Percentiles rank a stretch among this genome's conserved stretches.
These are phyloP conservation scores for Epistrophe grossulariae DNA, from an alignment of 2,888 invertebrate genomes.

Conservation along the genomic window DNA sequence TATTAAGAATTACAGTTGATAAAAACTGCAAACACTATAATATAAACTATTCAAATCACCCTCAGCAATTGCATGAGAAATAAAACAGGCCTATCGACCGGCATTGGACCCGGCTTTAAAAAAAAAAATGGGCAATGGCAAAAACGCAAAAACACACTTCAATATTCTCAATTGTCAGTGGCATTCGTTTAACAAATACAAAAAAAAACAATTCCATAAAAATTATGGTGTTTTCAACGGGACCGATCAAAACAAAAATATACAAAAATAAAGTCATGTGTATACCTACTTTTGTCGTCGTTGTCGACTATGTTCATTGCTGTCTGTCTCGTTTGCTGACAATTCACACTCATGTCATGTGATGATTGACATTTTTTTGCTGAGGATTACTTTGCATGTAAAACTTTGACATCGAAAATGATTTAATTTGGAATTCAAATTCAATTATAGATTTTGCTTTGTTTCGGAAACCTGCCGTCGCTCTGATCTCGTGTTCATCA, in stretches of 20 bases:
- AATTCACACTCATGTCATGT: conserved; percentile 24
- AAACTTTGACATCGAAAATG: conserved; percentile 20
- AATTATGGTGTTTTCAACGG: neutral
- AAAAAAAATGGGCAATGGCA: neutral
- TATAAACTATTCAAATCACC: conserved; percentile 12
- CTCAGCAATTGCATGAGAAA: conserved; percentile 2
- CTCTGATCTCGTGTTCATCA: neutral
- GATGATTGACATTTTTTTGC: conserved; percentile 17
- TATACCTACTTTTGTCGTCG: too few species aligned
- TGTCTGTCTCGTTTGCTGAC: neutral
- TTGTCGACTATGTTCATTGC: neutral
- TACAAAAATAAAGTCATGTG: neutral
- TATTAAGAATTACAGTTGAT: neutral
- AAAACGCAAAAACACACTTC: neutral
- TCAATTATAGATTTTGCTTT: conserved; percentile 41
- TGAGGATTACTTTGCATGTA: conserved; percentile 45
- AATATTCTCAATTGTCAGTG: conserved; percentile 16
- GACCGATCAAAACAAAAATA: neutral
- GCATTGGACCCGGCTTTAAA: conserved; percentile 28
- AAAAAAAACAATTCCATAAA: conserved; percentile 15
- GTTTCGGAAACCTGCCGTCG: conserved; percentile 33
- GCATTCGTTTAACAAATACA: neutral
- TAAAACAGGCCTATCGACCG: neutral
- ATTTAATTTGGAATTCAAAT: conserved; percentile 49
- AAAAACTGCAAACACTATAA: neutral